Conservation (phyloP, 2,797 vertebrate genomes). For the Leptodactylus fallax region DNA sequence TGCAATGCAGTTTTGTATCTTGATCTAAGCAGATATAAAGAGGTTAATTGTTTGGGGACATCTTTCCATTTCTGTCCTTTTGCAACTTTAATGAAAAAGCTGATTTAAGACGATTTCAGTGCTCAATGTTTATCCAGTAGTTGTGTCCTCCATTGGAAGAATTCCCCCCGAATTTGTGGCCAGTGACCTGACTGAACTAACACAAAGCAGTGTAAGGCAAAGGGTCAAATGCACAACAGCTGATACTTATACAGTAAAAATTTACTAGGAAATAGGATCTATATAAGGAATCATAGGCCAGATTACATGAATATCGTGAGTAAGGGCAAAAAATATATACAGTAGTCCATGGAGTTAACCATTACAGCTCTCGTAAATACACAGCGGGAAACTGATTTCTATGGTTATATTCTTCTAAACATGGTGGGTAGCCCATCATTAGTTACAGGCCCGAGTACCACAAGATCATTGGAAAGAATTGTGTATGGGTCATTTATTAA, state of each 20-base stretch:
- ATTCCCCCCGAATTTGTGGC: background rate
- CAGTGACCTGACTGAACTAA: background rate
- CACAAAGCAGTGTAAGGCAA: background rate
- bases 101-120: slow-evolving; percentile 67
- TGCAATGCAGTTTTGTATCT: slow-evolving; percentile 18
- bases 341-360: no score
- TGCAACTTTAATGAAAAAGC: slow-evolving; percentile 70
- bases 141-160: background rate
- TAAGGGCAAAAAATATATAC: no score
- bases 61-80: slow-evolving; percentile 36
- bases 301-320: background rate
- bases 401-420: no score
- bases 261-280: background rate
- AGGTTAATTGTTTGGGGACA: slow-evolving; percentile 77
- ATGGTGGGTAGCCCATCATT: no score
- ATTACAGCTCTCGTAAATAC: no score
- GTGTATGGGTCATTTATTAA: no score
- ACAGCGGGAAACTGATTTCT: no score
- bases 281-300: background rate
- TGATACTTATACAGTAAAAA: no score
- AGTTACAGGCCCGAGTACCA: no score
- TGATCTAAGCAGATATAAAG: slow-evolving; percentile 69
- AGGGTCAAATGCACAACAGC: no score
- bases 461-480: no score
- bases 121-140: slow-evolving; percentile 6